Evolutionary conservation across 1,140 invertebrate species (phyloP).

Genomic region (Gryllus bimaculatus): DNA sequence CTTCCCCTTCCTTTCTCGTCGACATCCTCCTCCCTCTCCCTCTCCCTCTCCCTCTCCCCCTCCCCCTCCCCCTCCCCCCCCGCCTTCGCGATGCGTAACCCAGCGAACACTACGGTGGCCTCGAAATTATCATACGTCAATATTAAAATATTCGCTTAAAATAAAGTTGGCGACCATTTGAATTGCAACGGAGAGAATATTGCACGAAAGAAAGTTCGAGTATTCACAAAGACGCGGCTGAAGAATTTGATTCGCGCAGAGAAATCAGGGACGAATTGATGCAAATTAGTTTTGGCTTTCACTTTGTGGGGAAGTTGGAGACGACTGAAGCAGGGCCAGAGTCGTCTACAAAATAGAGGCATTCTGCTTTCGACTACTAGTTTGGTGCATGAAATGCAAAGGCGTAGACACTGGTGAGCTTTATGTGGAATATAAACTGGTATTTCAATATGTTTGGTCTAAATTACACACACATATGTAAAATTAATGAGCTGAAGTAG

Average conservation of each 20-base stretch:
- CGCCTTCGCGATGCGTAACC: neutral
- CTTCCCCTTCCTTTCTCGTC: no score
- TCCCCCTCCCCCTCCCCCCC: neutral
- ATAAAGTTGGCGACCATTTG: neutral
- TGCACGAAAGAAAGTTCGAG: neutral
- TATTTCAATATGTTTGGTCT: no score
- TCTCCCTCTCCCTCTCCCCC: neutral
- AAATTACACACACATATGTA: no score
- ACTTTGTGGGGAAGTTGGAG: neutral
- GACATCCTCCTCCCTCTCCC: no score
- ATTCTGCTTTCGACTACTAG: no score
- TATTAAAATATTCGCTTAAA: constrained; percentile 6
- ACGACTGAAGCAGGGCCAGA: no score
- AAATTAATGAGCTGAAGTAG: no score
- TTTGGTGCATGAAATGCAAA: no score
- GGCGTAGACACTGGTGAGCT: no score
- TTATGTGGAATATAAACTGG: no score
- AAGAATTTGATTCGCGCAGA: neutral
- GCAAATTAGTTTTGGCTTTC: neutral
- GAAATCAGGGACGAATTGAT: neutral
- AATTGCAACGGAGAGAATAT: neutral
- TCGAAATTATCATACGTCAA: neutral
- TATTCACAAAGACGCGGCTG: neutral
- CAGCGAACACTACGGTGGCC: neutral
- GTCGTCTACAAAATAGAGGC: no score